These are phyloP conservation scores for Mus pahari DNA, from an alignment of 2,113 vertebrate genomes.

Conservation along the genomic window DNA sequence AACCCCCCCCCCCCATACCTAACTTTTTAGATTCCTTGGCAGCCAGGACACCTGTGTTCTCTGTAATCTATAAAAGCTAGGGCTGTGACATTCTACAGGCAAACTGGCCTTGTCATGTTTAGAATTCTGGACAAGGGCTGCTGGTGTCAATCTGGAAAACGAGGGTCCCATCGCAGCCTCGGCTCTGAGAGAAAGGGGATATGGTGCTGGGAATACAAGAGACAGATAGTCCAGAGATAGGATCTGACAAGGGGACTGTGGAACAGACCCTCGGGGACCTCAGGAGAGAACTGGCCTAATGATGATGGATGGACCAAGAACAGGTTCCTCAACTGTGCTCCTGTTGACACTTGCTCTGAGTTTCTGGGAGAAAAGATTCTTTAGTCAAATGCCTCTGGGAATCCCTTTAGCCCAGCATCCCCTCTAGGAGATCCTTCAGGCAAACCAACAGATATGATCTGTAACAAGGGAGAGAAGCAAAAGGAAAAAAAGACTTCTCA, in stretches of 20 bases:
- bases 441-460: background rate
- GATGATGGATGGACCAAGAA: background rate
- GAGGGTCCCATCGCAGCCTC: background rate
- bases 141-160: background rate
- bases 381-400: background rate
- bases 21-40: background rate
- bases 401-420: background rate
- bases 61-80: background rate
- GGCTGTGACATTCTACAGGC: background rate
- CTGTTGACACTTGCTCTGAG: background rate
- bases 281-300: background rate
- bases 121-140: background rate
- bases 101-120: background rate
- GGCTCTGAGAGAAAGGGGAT: background rate
- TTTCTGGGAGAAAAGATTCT: constrained; percentile 1
- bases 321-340: background rate
- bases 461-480: constrained; percentile 4
- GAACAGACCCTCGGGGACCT: background rate
- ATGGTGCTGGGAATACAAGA: background rate
- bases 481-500: background rate
- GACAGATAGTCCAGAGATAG: background rate
- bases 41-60: background rate
- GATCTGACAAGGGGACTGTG: background rate
- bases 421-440: background rate
- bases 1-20: background rate